Conservation (phyloP, 2,888 invertebrate genomes). For the Chelonus formosanus region DNA sequence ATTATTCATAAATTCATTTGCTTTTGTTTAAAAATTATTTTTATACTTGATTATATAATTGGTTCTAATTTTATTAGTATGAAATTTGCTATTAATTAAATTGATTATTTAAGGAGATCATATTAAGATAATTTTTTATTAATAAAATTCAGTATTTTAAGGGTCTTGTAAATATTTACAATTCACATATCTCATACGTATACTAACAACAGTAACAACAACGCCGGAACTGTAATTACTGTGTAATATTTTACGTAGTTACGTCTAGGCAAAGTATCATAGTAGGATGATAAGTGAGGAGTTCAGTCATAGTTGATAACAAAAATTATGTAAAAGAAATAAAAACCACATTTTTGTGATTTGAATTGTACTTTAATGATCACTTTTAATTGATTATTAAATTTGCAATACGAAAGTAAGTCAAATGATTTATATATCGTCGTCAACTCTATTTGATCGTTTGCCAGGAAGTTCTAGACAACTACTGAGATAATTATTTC, state of each 20-base stretch:
- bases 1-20: background rate
- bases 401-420: no score
- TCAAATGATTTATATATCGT: no score
- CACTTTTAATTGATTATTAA: no score
- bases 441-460: no score
- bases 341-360: no score
- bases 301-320: constrained; percentile 9
- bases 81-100: no score
- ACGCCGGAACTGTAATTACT: constrained; percentile 1
- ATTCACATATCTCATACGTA: constrained; percentile 5
- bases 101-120: no score
- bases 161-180: constrained; percentile 14
- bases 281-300: background rate
- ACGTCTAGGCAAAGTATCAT: constrained; percentile 1
- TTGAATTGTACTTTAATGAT: no score
- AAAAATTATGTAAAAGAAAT: background rate
- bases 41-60: background rate
- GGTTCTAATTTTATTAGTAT: no score
- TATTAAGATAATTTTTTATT: no score
- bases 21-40: background rate
- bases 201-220: background rate
- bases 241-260: background rate
- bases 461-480: no score
- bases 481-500: no score
- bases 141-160: constrained; percentile 1